Conservation (phyloP, 2,888 invertebrate genomes). For the Melinopterus prodromus region DNA sequence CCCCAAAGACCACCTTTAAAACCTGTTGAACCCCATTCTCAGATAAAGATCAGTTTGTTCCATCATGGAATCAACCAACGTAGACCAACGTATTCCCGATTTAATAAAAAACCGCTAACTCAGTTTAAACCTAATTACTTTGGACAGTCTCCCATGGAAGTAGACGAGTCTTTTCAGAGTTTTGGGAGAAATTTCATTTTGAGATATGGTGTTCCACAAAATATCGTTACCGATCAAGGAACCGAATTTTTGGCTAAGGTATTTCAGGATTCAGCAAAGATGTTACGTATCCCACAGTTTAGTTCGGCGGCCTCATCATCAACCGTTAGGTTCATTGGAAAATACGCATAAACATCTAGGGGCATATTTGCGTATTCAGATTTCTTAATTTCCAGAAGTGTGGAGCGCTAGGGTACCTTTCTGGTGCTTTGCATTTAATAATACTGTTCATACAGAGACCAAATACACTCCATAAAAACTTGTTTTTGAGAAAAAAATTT, state of each 20-base stretch:
- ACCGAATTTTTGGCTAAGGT: slow-evolving; percentile 37
- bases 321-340: too few relatives aligned
- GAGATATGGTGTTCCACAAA: slow-evolving; percentile 38
- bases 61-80: too few relatives aligned
- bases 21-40: too few relatives aligned
- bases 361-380: slow-evolving; percentile 37
- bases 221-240: slow-evolving; percentile 39
- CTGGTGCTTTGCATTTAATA: slow-evolving; percentile 45
- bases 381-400: slow-evolving; percentile 9
- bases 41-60: too few relatives aligned
- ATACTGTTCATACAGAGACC: slow-evolving; percentile 41
- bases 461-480: slow-evolving; percentile 42
- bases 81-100: too few relatives aligned
- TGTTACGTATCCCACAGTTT: too few relatives aligned
- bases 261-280: background rate
- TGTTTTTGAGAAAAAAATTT: slow-evolving; percentile 39
- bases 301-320: too few relatives aligned
- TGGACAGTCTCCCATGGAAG: too few relatives aligned
- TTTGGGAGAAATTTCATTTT: slow-evolving; percentile 34
- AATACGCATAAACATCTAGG: slow-evolving; percentile 42
- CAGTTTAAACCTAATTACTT: too few relatives aligned
- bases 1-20: too few relatives aligned
- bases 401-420: slow-evolving; percentile 42
- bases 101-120: too few relatives aligned
- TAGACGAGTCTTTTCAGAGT: too few relatives aligned